Evolutionary conservation across 2,888 invertebrate genomes (phyloP).

Genomic region (Chesias legatella): DNA sequence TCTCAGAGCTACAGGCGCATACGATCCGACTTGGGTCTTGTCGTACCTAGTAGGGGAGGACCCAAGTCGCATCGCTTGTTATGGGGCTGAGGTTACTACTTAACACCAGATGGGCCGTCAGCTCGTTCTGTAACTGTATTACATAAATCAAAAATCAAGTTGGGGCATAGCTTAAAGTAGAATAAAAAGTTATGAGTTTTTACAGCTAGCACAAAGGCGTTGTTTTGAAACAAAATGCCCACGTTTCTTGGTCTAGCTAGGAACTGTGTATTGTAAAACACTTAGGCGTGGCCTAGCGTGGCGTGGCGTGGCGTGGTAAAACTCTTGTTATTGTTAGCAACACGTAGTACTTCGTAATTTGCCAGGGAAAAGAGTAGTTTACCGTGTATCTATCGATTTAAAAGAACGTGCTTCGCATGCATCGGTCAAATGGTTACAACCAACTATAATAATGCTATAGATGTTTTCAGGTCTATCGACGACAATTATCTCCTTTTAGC

Average conservation of each 20-base stretch:
- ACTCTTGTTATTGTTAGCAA: slow-evolving; percentile 1
- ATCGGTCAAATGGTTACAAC: slow-evolving; percentile 3
- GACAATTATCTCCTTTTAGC: too few relatives aligned
- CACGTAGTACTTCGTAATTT: slow-evolving; percentile 22
- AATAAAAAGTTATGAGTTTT: slow-evolving; percentile 39
- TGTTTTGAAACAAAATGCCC: slow-evolving; percentile 72
- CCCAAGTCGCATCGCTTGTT: too few relatives aligned
- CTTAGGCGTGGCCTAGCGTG: slow-evolving; percentile 43
- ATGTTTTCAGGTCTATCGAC: too few relatives aligned
- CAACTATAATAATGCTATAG: too few relatives aligned
- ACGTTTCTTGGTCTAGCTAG: slow-evolving; percentile 53
- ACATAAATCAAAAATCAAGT: slow-evolving; percentile 42
- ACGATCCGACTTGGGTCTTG: too few relatives aligned
- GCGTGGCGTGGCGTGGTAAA: slow-evolving; percentile 29
- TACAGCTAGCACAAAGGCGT: slow-evolving; percentile 59
- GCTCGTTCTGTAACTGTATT: too few relatives aligned
- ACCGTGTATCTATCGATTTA: slow-evolving; percentile 6
- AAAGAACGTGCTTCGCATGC: slow-evolving; percentile 2
- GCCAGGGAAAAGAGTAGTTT: slow-evolving; percentile 30
- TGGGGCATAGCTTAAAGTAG: too few relatives aligned
- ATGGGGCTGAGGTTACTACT: too few relatives aligned
- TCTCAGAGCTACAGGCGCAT: too few relatives aligned
- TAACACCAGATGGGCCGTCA: too few relatives aligned
- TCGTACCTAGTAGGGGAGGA: too few relatives aligned
- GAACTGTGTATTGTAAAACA: slow-evolving; percentile 30